Conservation (phyloP, 2,113 vertebrate genomes). For the Chrysemys picta region DNA sequence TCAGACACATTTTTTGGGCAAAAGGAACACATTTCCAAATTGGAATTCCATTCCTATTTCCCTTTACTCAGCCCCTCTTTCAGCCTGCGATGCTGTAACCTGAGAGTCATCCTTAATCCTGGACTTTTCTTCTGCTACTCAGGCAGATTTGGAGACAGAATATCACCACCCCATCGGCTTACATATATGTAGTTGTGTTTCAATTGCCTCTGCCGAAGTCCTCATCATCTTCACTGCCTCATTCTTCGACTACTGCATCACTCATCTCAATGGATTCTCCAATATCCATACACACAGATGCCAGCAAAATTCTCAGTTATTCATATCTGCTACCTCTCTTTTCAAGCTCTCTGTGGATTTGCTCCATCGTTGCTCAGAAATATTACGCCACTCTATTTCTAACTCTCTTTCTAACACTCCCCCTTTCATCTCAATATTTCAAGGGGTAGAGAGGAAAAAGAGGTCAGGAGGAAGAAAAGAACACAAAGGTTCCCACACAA, state of each 20-base stretch:
- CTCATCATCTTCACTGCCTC: background rate
- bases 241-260: slow-evolving; percentile 53
- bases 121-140: background rate
- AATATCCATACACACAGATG: background rate
- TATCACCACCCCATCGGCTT: background rate
- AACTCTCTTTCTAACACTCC: background rate
- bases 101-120: background rate
- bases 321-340: background rate
- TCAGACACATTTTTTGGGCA: background rate
- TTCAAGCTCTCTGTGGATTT: background rate
- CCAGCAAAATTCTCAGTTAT: background rate
- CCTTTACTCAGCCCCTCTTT: background rate
- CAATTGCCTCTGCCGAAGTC: background rate
- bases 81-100: background rate
- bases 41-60: background rate
- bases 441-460: background rate
- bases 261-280: background rate
- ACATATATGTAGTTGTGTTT: background rate
- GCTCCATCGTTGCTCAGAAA: background rate
- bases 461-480: background rate
- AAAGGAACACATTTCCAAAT: background rate
- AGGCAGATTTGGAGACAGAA: background rate
- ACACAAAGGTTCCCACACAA: background rate
- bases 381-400: background rate
- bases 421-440: background rate